These are phyloP conservation scores for Eulacestoma nigropectus DNA, from an alignment of 2,113 vertebrate genomes.

Conservation along the genomic window DNA sequence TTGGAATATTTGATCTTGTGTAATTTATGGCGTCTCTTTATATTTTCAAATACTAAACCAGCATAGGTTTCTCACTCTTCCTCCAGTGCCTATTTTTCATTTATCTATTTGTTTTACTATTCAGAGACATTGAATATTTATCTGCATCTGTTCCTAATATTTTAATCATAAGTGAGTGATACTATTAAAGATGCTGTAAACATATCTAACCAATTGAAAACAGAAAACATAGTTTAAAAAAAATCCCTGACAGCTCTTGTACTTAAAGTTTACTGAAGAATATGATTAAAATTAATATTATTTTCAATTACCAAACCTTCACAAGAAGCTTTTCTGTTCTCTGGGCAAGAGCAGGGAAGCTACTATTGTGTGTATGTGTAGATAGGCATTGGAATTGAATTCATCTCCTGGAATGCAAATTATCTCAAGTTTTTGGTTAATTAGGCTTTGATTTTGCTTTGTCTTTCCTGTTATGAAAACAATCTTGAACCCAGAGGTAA, in stretches of 20 bases:
- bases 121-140: neutral
- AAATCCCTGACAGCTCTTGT: neutral
- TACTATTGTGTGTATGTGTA: neutral
- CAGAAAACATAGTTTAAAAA: neutral
- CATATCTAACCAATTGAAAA: neutral
- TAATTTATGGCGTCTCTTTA: neutral
- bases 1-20: neutral
- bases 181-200: neutral
- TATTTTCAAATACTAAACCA: neutral
- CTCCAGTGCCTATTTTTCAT: neutral
- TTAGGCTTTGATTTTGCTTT: neutral
- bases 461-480: neutral
- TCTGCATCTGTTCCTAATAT: neutral
- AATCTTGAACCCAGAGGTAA: neutral
- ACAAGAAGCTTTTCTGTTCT: neutral
- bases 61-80: neutral
- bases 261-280: neutral
- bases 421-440: neutral
- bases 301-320: neutral
- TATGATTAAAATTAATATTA: neutral
- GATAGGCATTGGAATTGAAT: neutral
- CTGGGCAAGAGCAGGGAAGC: neutral
- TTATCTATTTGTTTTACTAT: neutral
- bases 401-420: neutral
- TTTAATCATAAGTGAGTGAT: neutral